Evolutionary conservation across 2,797 vertebrate genomes (phyloP), one percentile per base, ranked within the genome.

Genomic region (Gymnoscopelus microlampas): DNA sequence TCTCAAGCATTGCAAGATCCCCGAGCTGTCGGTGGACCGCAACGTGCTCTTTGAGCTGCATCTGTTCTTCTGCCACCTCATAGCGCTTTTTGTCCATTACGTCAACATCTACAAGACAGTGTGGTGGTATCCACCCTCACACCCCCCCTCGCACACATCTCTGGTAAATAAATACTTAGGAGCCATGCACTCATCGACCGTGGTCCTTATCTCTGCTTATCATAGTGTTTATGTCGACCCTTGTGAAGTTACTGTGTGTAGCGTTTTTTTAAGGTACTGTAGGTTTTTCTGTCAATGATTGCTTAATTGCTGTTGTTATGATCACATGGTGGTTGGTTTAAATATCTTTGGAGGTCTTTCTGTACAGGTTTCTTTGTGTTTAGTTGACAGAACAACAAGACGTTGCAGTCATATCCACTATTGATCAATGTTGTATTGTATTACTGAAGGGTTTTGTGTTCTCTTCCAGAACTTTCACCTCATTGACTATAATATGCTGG

Each of bases 81-180:
- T 96, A 26, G 98, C 97, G 47, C 95, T 99, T 32, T 99, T 99
- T 9, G 97, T 99, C 65, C 97, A 99, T 93, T 99, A 99, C 74
- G 95, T 99, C 92, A 99, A 99, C 93, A 99, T 99, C 94, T 99
- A 99, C 92, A 99, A 98, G 90, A 99, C 97, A 0, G 97, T 99
- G 79, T 99, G 98, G 98, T 99, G 98, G 98, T 99, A 99, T 74
- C 98, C 98, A 0, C 95, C 96, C 0, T 95, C 97, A 3, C 97
- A 97, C 53, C 98, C 98, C 0, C 98, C 98, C 3, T 98, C 98
- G 0, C 97, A 98, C 88, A 98, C 98, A 0, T 98, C 98, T 0
- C 85, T 99, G 95, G 98, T 99, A 87, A 94, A 97, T 75, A 4
- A 29, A 29, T 29, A 29, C 26, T 4, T 3, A 29, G 26, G 26